A percentile compares a stretch with the other conserved stretches of the same genome.
phyloP scores from a whole-genome alignment of 2,888 invertebrate genomes.

The Ferdinandea cuprea region DNA sequence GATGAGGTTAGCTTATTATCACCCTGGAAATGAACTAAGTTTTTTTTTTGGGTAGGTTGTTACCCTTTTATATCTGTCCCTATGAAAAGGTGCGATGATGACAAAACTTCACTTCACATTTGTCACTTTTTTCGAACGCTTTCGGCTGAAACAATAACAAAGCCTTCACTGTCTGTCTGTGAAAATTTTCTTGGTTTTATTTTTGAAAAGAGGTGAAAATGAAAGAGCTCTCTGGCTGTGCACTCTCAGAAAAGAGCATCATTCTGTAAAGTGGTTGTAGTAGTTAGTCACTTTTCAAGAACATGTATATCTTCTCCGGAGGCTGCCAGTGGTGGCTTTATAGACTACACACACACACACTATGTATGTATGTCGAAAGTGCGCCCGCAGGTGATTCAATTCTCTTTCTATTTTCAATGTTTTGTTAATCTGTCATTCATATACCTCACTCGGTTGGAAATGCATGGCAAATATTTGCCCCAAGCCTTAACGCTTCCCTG shows the following conservation, averaged over 20 bases:
- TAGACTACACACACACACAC: slow-evolving; percentile 35
- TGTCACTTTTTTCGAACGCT: too few species aligned
- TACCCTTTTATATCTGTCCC: too few species aligned
- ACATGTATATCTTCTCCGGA: slow-evolving; percentile 17
- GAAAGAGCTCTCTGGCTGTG: slow-evolving; percentile 33
- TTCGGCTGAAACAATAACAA: too few species aligned
- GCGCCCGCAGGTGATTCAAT: slow-evolving; percentile 62
- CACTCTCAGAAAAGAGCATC: slow-evolving; percentile 63
- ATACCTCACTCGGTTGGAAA: slow-evolving; percentile 67
- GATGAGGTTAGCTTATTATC: slow-evolving; percentile 54
- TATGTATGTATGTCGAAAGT: slow-evolving; percentile 56
- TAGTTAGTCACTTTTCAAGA: slow-evolving; percentile 44
- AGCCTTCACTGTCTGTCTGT: neutral
- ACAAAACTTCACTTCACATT: too few species aligned
- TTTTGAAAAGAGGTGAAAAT: slow-evolving; percentile 33
- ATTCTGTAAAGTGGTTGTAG: slow-evolving; percentile 62
- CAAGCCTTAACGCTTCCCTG: slow-evolving; percentile 17
- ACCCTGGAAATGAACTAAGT: slow-evolving; percentile 20
- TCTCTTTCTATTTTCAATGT: slow-evolving; percentile 46
- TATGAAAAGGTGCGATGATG: too few species aligned
- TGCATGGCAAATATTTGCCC: slow-evolving; percentile 70
- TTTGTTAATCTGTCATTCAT: slow-evolving; percentile 68
- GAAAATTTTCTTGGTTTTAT: too few species aligned
- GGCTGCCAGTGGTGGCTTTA: slow-evolving; percentile 19
- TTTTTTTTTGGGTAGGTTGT: too few species aligned